A percentile compares a stretch with the other conserved stretches of the same genome.
Evolutionary conservation across 2,797 vertebrate genomes (phyloP).

Genomic region (Pangasius krempfi): DNA sequence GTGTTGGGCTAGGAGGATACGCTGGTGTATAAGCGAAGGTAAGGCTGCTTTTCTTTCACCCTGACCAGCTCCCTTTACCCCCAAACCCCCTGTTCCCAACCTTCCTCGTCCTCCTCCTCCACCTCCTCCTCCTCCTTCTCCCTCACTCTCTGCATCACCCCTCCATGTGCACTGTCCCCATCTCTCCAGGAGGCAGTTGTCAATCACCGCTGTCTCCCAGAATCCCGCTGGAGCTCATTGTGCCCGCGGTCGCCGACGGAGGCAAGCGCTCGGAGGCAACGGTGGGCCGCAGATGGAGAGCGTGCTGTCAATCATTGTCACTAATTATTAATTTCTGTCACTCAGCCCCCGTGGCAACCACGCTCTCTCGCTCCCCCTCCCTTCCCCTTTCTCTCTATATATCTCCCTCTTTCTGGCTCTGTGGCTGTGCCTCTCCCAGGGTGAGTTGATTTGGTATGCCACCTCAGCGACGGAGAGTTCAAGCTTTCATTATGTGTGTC

Average conservation of each 20-base stretch:
- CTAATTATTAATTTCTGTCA: slow-evolving; percentile 99
- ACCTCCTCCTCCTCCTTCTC: slow-evolving; percentile 64
- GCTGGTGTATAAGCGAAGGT: slow-evolving; percentile 51
- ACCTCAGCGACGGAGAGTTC: slow-evolving; percentile 83
- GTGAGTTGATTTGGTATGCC: slow-evolving; percentile 87
- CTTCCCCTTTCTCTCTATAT: slow-evolving; percentile 51
- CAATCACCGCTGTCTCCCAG: slow-evolving; percentile 87
- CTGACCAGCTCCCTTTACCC: slow-evolving; percentile 59
- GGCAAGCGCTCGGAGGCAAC: slow-evolving; percentile 90
- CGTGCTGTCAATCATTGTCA: slow-evolving; percentile 99
- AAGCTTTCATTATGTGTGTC: slow-evolving; percentile 82
- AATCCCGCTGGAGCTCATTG: slow-evolving; percentile 94
- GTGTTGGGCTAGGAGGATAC: slow-evolving; percentile 42
- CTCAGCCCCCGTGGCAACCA: slow-evolving; percentile 93
- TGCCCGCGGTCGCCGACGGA: slow-evolving; percentile 90
- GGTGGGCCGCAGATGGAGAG: slow-evolving; percentile 91
- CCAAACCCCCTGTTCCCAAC: slow-evolving; percentile 61
- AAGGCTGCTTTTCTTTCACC: slow-evolving; percentile 44
- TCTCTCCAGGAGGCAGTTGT: slow-evolving; percentile 98
- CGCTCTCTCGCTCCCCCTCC: slow-evolving; percentile 67
- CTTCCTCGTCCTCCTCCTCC: slow-evolving; percentile 55
- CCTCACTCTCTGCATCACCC: slow-evolving; percentile 60
- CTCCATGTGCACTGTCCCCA: slow-evolving; percentile 71
- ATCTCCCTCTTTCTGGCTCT: slow-evolving; percentile 38
- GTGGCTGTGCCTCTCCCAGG: slow-evolving; percentile 74